phyloP scores from a whole-genome alignment of 2,113 vertebrate genomes.

The Syrmaticus mikado region DNA sequence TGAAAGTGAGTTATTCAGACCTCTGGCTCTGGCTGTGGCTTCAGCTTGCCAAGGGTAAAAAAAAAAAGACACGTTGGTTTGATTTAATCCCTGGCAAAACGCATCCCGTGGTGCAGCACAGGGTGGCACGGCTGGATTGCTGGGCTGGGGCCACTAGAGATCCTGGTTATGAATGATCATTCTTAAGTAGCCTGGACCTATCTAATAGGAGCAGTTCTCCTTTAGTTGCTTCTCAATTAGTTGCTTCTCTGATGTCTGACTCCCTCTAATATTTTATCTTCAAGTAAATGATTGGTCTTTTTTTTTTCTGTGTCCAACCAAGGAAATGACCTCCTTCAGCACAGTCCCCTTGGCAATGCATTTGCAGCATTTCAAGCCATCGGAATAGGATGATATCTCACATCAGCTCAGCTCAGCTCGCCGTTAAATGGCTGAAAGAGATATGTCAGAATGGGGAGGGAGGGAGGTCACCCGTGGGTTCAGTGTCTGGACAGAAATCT shows the following conservation, averaged over 20 bases:
- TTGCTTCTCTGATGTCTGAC: neutral
- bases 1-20: neutral
- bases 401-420: neutral
- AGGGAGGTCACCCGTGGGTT: neutral
- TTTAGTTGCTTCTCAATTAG: neutral
- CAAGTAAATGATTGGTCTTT: neutral
- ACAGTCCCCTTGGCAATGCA: neutral
- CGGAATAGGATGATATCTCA: neutral
- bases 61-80: neutral
- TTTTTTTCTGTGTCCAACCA: neutral
- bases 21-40: neutral
- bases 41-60: neutral
- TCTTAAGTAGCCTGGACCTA: neutral
- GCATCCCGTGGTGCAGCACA: fast-evolving
- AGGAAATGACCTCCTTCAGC: neutral
- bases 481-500: neutral
- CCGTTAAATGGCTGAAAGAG: neutral
- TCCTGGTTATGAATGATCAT: no score
- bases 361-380: neutral
- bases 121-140: neutral
- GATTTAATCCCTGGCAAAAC: neutral
- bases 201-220: neutral
- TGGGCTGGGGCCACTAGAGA: neutral
- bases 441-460: neutral
- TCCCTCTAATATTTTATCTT: neutral